Conservation (phyloP, 2,113 vertebrate genomes). For the Centropristis striata region DNA sequence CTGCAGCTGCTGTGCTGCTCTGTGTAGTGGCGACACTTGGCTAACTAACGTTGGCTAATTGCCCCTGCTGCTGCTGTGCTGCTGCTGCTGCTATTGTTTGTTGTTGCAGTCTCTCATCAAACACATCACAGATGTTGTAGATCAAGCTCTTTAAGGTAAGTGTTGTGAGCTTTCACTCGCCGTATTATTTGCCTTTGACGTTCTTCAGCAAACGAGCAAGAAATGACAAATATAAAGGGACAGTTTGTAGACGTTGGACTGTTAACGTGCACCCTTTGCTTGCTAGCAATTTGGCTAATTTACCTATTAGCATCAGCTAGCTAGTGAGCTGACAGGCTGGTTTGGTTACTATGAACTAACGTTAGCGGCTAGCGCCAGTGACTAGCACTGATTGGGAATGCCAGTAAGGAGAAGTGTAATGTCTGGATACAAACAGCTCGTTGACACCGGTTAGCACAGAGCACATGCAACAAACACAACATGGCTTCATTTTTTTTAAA, state of each 20-base stretch:
- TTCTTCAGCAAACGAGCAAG: slow-evolving; percentile 37
- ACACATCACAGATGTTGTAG: slow-evolving; percentile 90
- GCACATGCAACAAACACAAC: slow-evolving; percentile 9
- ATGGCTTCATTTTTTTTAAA: neutral
- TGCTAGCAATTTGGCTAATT: slow-evolving; percentile 78
- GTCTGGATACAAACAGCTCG: slow-evolving; percentile 59
- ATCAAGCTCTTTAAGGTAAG: slow-evolving; percentile 87
- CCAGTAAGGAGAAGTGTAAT: slow-evolving; percentile 68
- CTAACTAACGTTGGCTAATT: slow-evolving; percentile 85
- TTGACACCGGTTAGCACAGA: slow-evolving; percentile 60
- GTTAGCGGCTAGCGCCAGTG: slow-evolving; percentile 76
- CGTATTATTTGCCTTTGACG: slow-evolving; percentile 52
- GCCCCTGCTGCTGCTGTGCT: slow-evolving; percentile 70
- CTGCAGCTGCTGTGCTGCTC: slow-evolving; percentile 75
- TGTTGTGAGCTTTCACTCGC: slow-evolving; percentile 62
- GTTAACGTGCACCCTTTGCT: slow-evolving; percentile 61
- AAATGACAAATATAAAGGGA: slow-evolving; percentile 40
- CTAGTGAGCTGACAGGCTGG: slow-evolving; percentile 72
- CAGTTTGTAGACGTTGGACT: slow-evolving; percentile 65
- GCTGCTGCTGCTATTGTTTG: slow-evolving; percentile 84
- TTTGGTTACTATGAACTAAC: slow-evolving; percentile 66
- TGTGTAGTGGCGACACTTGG: slow-evolving; percentile 79
- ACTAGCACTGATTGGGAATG: slow-evolving; percentile 79
- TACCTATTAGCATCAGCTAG: slow-evolving; percentile 77
- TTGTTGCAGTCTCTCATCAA: slow-evolving; percentile 86